These are phyloP conservation scores for Acrocephalus scirpaceus DNA, from an alignment of 2,797 vertebrate species.

Conservation along the genomic window DNA sequence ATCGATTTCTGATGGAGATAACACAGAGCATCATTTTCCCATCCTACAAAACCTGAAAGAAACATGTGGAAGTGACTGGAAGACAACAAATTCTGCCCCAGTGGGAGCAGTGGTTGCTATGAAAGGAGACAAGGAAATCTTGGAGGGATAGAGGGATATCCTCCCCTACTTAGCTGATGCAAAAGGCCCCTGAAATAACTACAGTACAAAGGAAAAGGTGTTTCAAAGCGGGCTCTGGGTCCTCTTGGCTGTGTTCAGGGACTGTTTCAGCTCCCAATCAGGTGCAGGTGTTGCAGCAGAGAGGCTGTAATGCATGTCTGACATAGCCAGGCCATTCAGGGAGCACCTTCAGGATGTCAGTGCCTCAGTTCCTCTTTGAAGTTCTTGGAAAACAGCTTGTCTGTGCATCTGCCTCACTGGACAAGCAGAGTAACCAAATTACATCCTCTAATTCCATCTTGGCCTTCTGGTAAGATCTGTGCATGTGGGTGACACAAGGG, in stretches of 20 bases:
- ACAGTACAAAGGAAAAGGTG: not conserved
- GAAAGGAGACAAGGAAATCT: not conserved
- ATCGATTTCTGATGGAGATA: not conserved
- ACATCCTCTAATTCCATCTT: not conserved
- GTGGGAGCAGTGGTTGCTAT: not conserved
- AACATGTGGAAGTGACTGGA: not conserved
- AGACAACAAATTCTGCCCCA: not conserved
- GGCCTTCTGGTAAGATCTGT: constrained; percentile 2
- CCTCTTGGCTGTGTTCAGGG: not conserved
- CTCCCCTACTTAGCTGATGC: not conserved
- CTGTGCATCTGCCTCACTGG: not conserved
- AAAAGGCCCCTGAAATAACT: not conserved
- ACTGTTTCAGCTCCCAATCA: not conserved
- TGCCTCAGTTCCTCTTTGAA: not conserved
- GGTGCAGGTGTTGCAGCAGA: not conserved
- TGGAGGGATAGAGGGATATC: not conserved
- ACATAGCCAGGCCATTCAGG: not conserved
- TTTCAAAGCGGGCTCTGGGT: not conserved
- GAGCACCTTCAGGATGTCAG: not conserved
- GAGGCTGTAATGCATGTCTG: not conserved
- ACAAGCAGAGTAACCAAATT: not conserved
- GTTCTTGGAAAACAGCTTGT: not conserved
- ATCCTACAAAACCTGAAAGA: not conserved
- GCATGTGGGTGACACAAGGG: not conserved
- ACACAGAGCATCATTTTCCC: rapidly evolving